Percentiles rank a stretch among this genome's conserved stretches.
phyloP scores from a whole-genome alignment of 92 coral and sea anemone genomes.

The Desmophyllum pertusum region DNA sequence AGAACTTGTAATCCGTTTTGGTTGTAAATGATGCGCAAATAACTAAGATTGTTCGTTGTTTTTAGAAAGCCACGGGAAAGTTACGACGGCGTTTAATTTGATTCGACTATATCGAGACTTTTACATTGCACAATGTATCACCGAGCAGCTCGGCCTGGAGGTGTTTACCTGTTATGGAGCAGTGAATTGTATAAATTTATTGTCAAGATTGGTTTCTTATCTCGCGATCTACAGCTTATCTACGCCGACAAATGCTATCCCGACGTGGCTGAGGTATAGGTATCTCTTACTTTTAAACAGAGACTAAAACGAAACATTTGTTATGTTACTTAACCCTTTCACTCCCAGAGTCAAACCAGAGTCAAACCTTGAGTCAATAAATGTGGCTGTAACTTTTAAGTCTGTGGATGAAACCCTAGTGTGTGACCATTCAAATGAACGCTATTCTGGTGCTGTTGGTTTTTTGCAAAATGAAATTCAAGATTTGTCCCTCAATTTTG shows the following conservation, averaged over 20 bases:
- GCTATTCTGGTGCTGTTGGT: too few relatives aligned
- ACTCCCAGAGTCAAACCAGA: too few relatives aligned
- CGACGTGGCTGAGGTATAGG: neutral
- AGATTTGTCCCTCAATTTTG: too few relatives aligned
- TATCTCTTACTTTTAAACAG: neutral
- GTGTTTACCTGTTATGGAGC: neutral
- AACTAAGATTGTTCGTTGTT: neutral
- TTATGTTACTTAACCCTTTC: neutral
- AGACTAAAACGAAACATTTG: conserved; percentile 12
- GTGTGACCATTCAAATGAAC: too few relatives aligned
- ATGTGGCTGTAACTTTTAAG: too few relatives aligned
- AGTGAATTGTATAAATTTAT: neutral
- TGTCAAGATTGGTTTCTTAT: neutral
- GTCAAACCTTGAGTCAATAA: too few relatives aligned
- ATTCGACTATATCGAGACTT: neutral
- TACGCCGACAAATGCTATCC: conserved; percentile 23
- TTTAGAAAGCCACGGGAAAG: neutral
- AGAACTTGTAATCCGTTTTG: conserved; percentile 21
- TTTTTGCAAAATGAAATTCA: too few relatives aligned
- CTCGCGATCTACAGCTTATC: conserved; percentile 16
- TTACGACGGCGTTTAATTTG: neutral
- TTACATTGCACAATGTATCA: neutral
- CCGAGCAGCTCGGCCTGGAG: neutral
- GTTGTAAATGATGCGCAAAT: conserved; percentile 10
- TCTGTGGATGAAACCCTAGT: too few relatives aligned